These are phyloP conservation scores for Megalops atlanticus DNA, from an alignment of 2,113 vertebrate genomes.

Conservation along the genomic window DNA sequence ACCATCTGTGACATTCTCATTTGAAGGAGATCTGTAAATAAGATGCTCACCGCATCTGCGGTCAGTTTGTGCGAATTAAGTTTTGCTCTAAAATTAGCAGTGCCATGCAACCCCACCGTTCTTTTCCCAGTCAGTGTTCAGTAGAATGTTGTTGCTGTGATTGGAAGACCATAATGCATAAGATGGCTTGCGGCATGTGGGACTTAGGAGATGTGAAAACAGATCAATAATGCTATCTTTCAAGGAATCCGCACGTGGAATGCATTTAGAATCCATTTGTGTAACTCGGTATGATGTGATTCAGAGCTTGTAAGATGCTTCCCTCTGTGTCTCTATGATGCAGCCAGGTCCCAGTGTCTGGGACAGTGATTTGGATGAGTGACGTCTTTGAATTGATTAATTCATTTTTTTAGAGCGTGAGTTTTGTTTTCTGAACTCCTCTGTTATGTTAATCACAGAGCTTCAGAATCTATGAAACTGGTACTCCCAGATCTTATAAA, in stretches of 20 bases:
- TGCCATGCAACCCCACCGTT: too few relatives aligned
- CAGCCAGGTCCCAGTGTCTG: background rate
- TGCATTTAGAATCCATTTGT: background rate
- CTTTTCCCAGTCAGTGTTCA: too few relatives aligned
- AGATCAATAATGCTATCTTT: background rate
- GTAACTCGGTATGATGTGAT: background rate
- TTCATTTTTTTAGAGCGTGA: background rate
- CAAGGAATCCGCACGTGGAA: background rate
- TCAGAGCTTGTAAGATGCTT: background rate
- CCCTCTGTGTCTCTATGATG: background rate
- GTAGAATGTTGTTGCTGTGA: too few relatives aligned
- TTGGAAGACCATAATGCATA: too few relatives aligned
- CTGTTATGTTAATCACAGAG: conserved; percentile 13
- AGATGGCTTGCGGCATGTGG: too few relatives aligned
- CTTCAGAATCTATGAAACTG: conserved; percentile 6
- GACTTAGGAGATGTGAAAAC: too few relatives aligned
- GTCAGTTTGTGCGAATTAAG: too few relatives aligned
- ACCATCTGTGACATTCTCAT: too few relatives aligned
- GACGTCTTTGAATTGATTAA: background rate
- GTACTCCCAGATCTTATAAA: conserved; percentile 38
- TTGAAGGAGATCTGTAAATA: too few relatives aligned
- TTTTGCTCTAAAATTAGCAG: too few relatives aligned
- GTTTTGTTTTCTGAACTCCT: background rate
- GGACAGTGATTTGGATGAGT: background rate
- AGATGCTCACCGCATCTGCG: too few relatives aligned